A percentile compares a stretch with the other conserved stretches of the same genome.
Conservation (phyloP, 2,797 vertebrate genomes). For the Hirundo rustica region DNA sequence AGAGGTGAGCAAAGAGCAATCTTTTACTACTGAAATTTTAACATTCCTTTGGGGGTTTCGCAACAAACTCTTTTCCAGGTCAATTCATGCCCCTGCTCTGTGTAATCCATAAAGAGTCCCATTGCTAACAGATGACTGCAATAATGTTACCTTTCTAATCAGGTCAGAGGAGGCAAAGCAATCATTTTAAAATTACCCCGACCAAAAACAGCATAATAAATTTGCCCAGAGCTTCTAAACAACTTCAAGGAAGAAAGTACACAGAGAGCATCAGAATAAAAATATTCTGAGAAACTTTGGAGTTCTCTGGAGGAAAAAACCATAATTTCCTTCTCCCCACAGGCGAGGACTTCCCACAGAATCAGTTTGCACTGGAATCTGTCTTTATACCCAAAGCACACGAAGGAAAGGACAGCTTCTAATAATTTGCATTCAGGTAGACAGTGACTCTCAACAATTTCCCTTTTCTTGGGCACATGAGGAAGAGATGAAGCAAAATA, state of each 20-base stretch:
- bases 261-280: not conserved
- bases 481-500: not conserved
- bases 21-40: constrained; percentile 33
- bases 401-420: not conserved
- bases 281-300: not conserved
- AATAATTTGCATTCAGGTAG: not conserved
- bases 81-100: not conserved
- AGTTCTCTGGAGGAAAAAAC: not conserved
- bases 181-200: not conserved
- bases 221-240: not conserved
- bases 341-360: not conserved
- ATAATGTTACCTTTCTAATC: not conserved
- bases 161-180: not conserved
- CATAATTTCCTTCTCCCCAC: not conserved
- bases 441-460: not conserved
- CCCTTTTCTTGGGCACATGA: not conserved
- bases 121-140: not conserved
- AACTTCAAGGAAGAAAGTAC: not conserved
- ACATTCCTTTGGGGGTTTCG: not conserved
- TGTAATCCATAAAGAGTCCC: not conserved
- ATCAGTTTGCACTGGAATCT: not conserved
- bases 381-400: not conserved
- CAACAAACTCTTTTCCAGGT: constrained; percentile 31
- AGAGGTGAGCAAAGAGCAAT: constrained; percentile 26
- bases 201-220: not conserved